These are phyloP conservation scores for Desmophyllum pertusum DNA, from an alignment of 92 coral and sea anemone species.

Conservation along the genomic window DNA sequence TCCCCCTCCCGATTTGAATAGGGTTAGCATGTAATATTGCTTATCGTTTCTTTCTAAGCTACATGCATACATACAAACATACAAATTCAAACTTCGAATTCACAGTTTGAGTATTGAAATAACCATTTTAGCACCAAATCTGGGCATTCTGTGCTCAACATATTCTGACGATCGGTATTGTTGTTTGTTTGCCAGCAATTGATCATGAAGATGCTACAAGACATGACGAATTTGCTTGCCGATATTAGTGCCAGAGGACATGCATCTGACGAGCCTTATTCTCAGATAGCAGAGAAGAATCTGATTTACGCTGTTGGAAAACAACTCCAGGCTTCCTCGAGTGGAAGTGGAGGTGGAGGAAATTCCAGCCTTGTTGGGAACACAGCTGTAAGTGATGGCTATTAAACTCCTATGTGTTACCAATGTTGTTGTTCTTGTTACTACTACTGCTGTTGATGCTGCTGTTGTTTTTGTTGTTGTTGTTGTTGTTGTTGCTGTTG, in stretches of 20 bases:
- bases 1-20: too few relatives aligned
- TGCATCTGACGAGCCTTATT: constrained; percentile 2
- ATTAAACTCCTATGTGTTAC: too few relatives aligned
- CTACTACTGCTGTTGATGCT: neutral
- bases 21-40: too few relatives aligned
- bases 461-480: neutral
- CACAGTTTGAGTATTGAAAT: too few relatives aligned
- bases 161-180: neutral
- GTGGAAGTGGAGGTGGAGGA: neutral
- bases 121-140: too few relatives aligned
- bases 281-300: constrained; percentile 3
- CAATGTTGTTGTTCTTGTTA: neutral
- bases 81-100: too few relatives aligned
- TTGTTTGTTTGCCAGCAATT: constrained; percentile 8
- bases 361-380: neutral
- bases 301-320: neutral
- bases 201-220: neutral
- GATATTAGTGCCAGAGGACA: neutral
- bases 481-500: neutral
- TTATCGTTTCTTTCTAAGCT: too few relatives aligned
- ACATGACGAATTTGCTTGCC: neutral
- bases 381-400: neutral
- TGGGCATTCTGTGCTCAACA: too few relatives aligned
- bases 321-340: constrained; percentile 2
- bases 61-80: too few relatives aligned